Evolutionary conservation across 2,113 vertebrate species (phyloP).

Genomic region (Globicephala melas): DNA sequence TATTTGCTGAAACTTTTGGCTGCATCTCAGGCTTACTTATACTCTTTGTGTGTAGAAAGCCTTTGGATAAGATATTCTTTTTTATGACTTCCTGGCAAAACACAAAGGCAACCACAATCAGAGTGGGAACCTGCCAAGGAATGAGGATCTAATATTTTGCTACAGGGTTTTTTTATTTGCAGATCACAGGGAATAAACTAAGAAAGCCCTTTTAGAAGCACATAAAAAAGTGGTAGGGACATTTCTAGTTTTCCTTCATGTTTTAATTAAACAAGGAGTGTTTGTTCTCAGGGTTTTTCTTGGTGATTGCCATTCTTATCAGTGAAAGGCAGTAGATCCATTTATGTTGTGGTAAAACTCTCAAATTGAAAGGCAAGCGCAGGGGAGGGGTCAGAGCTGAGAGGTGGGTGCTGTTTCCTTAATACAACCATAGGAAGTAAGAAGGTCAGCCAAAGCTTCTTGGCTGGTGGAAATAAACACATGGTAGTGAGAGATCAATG

Average conservation of each 20-base stretch:
- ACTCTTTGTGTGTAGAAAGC: not conserved
- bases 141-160: not conserved
- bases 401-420: not conserved
- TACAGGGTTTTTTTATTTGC: not conserved
- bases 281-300: not conserved
- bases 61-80: not conserved
- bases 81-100: not conserved
- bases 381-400: not conserved
- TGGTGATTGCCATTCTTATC: not conserved
- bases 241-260: not conserved
- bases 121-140: not conserved
- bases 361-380: not conserved
- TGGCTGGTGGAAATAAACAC: not conserved
- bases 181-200: not conserved
- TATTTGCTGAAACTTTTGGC: not conserved
- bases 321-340: not conserved
- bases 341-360: not conserved
- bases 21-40: not conserved
- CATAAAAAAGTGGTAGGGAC: not conserved
- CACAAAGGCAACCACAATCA: not conserved
- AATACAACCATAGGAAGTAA: not conserved
- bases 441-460: not conserved
- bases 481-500: not conserved
- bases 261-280: not conserved
- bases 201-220: not conserved